Conservation (phyloP, 2,888 invertebrate genomes). For the Leucophenga montana region DNA sequence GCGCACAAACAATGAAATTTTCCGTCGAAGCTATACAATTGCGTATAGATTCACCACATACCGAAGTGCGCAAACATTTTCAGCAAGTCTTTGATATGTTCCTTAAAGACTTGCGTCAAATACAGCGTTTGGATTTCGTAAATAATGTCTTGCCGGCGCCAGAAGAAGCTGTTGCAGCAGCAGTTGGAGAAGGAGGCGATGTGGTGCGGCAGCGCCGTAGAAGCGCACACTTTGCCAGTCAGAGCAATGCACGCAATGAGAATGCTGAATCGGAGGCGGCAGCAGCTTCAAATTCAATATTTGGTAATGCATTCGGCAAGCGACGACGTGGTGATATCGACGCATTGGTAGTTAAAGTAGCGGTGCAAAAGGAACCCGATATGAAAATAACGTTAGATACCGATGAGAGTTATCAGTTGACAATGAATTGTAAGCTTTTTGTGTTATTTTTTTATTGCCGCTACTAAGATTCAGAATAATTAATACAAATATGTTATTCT, state of each 20-base stretch:
- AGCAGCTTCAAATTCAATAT: slow-evolving; percentile 40
- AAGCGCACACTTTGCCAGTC: slow-evolving; percentile 37
- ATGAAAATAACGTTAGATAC: slow-evolving; percentile 79
- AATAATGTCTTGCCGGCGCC: neutral
- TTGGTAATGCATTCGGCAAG: slow-evolving; percentile 53
- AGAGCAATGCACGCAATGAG: slow-evolving; percentile 36
- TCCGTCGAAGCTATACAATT: slow-evolving; percentile 67
- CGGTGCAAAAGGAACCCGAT: slow-evolving; percentile 76
- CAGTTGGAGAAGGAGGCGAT: slow-evolving; percentile 19
- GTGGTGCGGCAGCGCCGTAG: slow-evolving; percentile 36
- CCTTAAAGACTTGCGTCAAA: slow-evolving; percentile 66
- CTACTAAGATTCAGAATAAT: neutral
- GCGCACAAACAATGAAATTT: slow-evolving; percentile 78
- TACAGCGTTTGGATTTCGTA: slow-evolving; percentile 64
- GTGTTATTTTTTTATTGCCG: no score
- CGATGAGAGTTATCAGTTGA: slow-evolving; percentile 84
- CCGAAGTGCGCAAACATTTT: slow-evolving; percentile 63
- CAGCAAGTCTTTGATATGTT: slow-evolving; percentile 68
- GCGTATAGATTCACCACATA: slow-evolving; percentile 65
- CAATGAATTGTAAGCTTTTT: slow-evolving; percentile 74
- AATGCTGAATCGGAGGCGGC: slow-evolving; percentile 39
- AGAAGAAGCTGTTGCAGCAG: slow-evolving; percentile 30
- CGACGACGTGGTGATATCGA: slow-evolving; percentile 66
- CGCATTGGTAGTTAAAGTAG: slow-evolving; percentile 72
- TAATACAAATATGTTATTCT: neutral